phyloP scores from a whole-genome alignment of 2,888 invertebrate genomes.

The Pterostichus madidus region DNA sequence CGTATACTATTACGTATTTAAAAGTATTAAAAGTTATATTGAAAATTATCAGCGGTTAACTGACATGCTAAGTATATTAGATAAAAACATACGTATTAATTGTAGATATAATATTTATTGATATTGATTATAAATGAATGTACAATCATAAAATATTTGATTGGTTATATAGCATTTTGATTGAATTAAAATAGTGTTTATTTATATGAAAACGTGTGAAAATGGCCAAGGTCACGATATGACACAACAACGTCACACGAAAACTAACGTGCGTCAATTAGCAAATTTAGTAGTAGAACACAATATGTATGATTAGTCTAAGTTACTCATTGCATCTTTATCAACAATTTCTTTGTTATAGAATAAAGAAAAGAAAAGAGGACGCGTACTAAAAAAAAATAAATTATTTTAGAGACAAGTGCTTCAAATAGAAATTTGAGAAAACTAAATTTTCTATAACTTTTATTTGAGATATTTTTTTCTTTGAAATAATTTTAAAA shows the following conservation, averaged over 20 bases:
- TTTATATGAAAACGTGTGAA: neutral
- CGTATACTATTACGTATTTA: constrained; percentile 26
- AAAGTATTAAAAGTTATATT: neutral
- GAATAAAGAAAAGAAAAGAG: too few species aligned
- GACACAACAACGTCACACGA: neutral
- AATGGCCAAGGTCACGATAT: neutral
- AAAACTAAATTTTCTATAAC: too few species aligned
- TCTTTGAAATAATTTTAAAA: too few species aligned
- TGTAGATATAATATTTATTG: neutral
- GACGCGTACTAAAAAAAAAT: too few species aligned
- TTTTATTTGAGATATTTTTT: too few species aligned
- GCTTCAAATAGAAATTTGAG: too few species aligned
- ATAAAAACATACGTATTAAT: too few species aligned
- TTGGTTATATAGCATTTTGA: neutral
- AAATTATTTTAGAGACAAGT: too few species aligned
- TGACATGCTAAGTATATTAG: neutral
- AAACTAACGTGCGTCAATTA: neutral
- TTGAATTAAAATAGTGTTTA: neutral
- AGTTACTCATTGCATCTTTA: too few species aligned
- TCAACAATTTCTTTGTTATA: too few species aligned
- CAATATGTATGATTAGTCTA: neutral
- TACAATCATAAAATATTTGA: neutral
- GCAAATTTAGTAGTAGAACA: neutral
- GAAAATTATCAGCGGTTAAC: constrained; percentile 2
- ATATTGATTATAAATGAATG: neutral